phyloP scores from a whole-genome alignment of 2,797 vertebrate genomes.

The Prunella strophiata region DNA sequence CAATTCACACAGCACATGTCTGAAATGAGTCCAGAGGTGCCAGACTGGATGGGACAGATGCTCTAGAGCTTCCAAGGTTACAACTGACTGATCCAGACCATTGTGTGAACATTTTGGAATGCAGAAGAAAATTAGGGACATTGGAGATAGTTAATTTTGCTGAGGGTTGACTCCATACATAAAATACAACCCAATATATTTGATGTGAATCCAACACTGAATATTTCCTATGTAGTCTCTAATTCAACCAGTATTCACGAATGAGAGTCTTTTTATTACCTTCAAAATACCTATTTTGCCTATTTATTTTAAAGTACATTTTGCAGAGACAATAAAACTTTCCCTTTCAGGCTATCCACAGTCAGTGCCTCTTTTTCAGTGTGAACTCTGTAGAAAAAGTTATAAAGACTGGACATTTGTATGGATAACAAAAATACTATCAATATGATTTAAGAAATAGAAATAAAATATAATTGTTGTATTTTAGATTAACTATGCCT shows the following conservation, averaged over 20 bases:
- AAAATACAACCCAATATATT: not conserved
- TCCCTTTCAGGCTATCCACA: not conserved
- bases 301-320: not conserved
- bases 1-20: not conserved
- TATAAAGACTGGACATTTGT: not conserved
- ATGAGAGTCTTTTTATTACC: not conserved
- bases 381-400: not conserved
- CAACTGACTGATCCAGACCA: not conserved
- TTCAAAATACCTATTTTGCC: not conserved
- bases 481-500: not conserved
- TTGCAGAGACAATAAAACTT: not conserved
- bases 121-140: not conserved
- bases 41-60: not conserved
- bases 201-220: not conserved
- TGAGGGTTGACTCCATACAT: not conserved
- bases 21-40: not conserved
- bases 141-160: not conserved
- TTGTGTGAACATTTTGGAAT: not conserved
- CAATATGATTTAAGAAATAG: not conserved
- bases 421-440: not conserved
- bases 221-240: not conserved
- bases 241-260: not conserved
- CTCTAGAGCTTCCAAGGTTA: not conserved
- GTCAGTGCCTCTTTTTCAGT: not conserved
- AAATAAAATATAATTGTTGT: not conserved